These are phyloP conservation scores for Solea solea DNA, from an alignment of 2,113 vertebrate genomes.

Conservation along the genomic window DNA sequence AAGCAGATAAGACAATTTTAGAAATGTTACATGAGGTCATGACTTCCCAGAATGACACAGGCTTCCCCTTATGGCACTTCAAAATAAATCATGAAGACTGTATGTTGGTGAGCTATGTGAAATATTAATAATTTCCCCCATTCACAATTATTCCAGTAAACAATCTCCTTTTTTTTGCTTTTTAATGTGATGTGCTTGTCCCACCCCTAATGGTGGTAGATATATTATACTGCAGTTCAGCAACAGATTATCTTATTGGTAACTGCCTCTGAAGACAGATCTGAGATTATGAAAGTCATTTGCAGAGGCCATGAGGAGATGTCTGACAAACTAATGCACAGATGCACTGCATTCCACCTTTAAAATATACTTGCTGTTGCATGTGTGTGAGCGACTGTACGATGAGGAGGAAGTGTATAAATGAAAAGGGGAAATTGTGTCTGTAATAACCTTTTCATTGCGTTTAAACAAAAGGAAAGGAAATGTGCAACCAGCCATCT, in stretches of 20 bases:
- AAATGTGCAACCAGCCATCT: not conserved
- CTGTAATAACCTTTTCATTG: not conserved
- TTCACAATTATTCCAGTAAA: no score
- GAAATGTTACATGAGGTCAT: no score
- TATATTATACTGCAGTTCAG: not conserved
- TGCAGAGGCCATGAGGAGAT: not conserved
- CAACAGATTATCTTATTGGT: not conserved
- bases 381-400: not conserved
- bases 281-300: conserved; percentile 3
- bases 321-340: not conserved
- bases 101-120: no score
- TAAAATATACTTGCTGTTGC: not conserved
- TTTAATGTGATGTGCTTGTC: no score
- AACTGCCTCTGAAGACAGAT: not conserved
- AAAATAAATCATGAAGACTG: no score
- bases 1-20: no score
- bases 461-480: not conserved
- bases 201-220: not conserved
- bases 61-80: no score
- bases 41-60: no score
- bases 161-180: no score
- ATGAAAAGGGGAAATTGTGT: not conserved
- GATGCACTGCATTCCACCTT: not conserved
- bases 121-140: no score
- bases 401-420: not conserved